These are phyloP conservation scores for Tarsius wallacei DNA, from an alignment of 2,797 vertebrate species.

Conservation along the genomic window DNA sequence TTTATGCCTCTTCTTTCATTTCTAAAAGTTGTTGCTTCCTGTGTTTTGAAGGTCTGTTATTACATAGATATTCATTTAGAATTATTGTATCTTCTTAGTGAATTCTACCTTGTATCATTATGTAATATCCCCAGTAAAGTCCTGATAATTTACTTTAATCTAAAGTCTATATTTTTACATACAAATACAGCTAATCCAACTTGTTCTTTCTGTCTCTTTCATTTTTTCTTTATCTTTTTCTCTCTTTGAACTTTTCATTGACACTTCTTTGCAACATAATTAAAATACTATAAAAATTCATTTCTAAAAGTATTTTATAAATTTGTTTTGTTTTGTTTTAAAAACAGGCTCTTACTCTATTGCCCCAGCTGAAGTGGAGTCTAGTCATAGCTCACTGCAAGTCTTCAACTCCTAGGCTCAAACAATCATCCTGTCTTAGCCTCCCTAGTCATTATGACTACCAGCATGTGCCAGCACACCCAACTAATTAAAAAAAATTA, in stretches of 20 bases:
- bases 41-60: not conserved
- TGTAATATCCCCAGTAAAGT: not conserved
- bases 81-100: not conserved
- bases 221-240: fast-evolving
- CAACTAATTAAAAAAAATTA: too few relatives aligned
- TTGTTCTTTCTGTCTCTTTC: not conserved
- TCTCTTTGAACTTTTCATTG: not conserved
- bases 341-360: too few relatives aligned
- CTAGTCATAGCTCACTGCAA: too few relatives aligned
- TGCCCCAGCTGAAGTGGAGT: too few relatives aligned
- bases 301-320: not conserved
- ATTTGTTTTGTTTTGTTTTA: too few relatives aligned
- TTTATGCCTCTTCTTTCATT: not conserved
- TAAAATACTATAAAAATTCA: not conserved
- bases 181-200: not conserved
- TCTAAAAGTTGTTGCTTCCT: not conserved
- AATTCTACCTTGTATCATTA: not conserved
- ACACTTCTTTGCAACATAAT: not conserved
- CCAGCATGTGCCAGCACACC: too few relatives aligned
- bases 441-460: too few relatives aligned
- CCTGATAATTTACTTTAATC: not conserved
- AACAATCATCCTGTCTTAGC: too few relatives aligned
- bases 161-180: not conserved
- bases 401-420: too few relatives aligned
- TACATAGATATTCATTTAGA: not conserved